Base-by-base conservation (phyloP, 2,888 invertebrate genomes). In the Pyralis farinalis region DNA sequence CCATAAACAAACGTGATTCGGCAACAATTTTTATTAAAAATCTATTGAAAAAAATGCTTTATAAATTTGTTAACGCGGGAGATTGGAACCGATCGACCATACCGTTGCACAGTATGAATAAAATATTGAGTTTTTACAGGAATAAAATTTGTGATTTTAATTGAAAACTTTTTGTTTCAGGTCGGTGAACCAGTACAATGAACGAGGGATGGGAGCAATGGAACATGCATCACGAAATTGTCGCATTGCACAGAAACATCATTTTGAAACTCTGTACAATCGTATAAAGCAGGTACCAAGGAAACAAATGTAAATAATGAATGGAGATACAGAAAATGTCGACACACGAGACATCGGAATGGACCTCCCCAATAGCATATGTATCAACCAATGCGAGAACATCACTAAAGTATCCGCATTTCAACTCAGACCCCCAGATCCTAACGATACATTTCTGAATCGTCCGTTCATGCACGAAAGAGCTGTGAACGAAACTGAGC, bases 361-460 rank as follows among this genome's bases (percentile, higher is more conserved):
- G 52, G 47, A 50, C 35, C 48, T 52, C 21, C 47, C 48, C n/a
- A 47, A 54, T 43, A 49, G 49, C 42, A 51, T 53, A 40, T 61
- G 62, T 38, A 52, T 55, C 11, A 55, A 65, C 40, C 63, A 71
- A 35, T 82, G 81, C 51, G 67, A 66, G 12, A 79, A 81, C 49
- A 59, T 65, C 34, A 66, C 69, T 21, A 67, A 67, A 63, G 63
- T 73, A 49, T 56, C 55, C 4, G 55, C 53, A 1, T 65, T 72
- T 42, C 64, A 67, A 5, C 48, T 78, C 1, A 63, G 70, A 38
- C 63, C 69, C 1, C 63, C 63, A 2, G 63, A 64, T 28, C 47
- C 58, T 0, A 58, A 60, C 41, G 31, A 39, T 7, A 55, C 58
- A 27, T 51, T 56, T 21, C 42, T 51, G 25, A 47, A 53, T 31